Conservation (phyloP, 37 sponge, comb jelly and placozoan genomes). For the Hormiphora californensis region DNA sequence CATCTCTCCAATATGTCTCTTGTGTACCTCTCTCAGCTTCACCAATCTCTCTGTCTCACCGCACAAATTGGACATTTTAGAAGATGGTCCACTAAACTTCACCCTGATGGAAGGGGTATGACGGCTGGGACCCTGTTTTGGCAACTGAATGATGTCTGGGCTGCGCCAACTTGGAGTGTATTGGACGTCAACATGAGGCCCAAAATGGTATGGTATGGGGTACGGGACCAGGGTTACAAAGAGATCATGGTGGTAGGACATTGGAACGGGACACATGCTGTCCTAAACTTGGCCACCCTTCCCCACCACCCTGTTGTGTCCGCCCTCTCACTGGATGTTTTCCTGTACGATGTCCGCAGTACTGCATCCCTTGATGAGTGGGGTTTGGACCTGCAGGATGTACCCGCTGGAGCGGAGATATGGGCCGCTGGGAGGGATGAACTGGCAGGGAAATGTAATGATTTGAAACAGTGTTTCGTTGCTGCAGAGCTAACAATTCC, state of each 20-base stretch:
- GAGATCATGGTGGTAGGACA: not conserved
- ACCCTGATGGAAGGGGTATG: not conserved
- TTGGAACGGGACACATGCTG: not conserved
- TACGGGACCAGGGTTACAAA: not conserved
- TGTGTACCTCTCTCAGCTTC: slow-evolving; percentile 28
- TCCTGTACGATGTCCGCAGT: slow-evolving; percentile 6
- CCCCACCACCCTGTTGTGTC: no score
- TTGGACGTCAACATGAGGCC: not conserved
- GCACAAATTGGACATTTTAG: not conserved
- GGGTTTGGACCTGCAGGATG: not conserved
- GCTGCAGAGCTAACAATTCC: not conserved
- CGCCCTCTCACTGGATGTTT: not conserved
- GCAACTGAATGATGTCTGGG: slow-evolving; percentile 42
- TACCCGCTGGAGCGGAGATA: no score
- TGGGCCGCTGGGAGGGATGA: not conserved
- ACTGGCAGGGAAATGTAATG: not conserved
- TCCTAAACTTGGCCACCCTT: no score
- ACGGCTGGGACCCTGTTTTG: not conserved
- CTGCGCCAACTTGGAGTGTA: slow-evolving; percentile 25
- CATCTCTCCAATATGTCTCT: not conserved
- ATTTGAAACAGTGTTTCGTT: not conserved
- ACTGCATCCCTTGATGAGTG: not conserved
- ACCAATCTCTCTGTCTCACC: slow-evolving; percentile 1
- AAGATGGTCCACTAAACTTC: not conserved
- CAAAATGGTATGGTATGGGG: not conserved